Evolutionary conservation across 2,888 invertebrate genomes (phyloP).

Genomic region (Halocaridina rubra): DNA sequence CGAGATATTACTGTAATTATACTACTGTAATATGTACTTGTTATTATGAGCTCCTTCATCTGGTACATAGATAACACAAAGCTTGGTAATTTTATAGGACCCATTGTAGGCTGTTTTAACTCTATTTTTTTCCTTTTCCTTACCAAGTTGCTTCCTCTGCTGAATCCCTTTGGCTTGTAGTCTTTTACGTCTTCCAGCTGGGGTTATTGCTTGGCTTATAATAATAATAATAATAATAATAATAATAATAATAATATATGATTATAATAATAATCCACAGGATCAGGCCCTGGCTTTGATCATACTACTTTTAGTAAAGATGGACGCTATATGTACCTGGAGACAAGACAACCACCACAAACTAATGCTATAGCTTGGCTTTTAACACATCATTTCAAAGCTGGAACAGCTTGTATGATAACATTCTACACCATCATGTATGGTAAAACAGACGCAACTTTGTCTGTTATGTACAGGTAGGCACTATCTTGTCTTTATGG

Average conservation of each 20-base stretch:
- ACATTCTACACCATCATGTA: constrained; percentile 37
- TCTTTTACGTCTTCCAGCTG: too few relatives aligned
- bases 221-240: neutral
- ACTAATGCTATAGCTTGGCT: constrained; percentile 9
- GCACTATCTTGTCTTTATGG: too few relatives aligned
- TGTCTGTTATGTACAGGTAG: constrained; percentile 8
- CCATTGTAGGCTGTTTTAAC: too few relatives aligned
- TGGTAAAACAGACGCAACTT: neutral
- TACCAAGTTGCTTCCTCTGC: neutral
- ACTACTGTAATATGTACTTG: too few relatives aligned
- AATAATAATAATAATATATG: neutral
- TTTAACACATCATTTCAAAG: neutral
- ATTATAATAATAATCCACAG: constrained; percentile 9
- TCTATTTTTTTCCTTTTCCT: too few relatives aligned
- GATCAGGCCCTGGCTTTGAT: constrained; percentile 37
- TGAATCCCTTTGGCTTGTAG: too few relatives aligned
- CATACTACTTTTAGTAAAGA: constrained; percentile 23
- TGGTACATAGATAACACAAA: too few relatives aligned
- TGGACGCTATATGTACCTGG: constrained; percentile 42
- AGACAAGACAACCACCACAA: neutral
- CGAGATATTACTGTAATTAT: too few relatives aligned
- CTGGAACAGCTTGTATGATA: constrained; percentile 26
- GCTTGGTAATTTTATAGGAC: too few relatives aligned
- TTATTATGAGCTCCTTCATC: too few relatives aligned
- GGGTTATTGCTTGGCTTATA: too few relatives aligned